Percentiles rank a stretch among this genome's conserved stretches.
These are phyloP conservation scores for Hydriomena furcata DNA, from an alignment of 2,888 invertebrate species.

Conservation along the genomic window DNA sequence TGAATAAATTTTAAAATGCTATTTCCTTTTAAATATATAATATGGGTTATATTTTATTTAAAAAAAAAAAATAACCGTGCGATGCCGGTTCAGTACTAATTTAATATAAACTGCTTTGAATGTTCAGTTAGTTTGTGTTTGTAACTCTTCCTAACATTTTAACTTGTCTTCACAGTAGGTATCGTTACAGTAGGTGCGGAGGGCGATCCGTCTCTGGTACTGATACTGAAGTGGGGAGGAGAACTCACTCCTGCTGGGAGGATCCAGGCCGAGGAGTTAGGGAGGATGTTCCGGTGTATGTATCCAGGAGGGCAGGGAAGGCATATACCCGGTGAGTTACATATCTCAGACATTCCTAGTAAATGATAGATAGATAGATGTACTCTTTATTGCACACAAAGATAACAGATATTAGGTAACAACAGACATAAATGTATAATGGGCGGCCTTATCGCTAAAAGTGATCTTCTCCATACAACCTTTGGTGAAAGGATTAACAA, in stretches of 20 bases:
- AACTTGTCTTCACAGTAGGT: constrained; percentile 26
- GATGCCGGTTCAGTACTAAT: too few species aligned
- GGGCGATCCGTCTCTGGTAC: constrained; percentile 95
- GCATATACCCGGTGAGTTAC: constrained; percentile 88
- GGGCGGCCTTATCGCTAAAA: too few species aligned
- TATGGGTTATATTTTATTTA: too few species aligned
- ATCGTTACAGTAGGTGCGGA: constrained; percentile 87
- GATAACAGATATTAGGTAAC: too few species aligned
- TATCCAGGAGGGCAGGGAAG: constrained; percentile 99
- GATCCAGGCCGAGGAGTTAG: constrained; percentile 98
- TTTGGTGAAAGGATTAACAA: too few species aligned
- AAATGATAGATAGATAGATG: too few species aligned
- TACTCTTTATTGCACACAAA: neutral
- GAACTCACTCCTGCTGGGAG: constrained; percentile 99
- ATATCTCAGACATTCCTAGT: too few species aligned
- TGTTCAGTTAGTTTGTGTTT: neutral
- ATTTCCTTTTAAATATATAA: neutral
- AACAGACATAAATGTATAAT: too few species aligned
- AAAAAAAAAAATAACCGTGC: too few species aligned
- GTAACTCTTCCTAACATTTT: constrained; percentile 8
- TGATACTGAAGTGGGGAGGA: constrained; percentile 99
- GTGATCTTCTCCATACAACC: too few species aligned
- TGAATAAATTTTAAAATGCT: too few species aligned
- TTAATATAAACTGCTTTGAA: too few species aligned
- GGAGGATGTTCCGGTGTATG: constrained; percentile 99